Conservation (phyloP, 2,888 invertebrate genomes). For the Coremacera marginata region DNA sequence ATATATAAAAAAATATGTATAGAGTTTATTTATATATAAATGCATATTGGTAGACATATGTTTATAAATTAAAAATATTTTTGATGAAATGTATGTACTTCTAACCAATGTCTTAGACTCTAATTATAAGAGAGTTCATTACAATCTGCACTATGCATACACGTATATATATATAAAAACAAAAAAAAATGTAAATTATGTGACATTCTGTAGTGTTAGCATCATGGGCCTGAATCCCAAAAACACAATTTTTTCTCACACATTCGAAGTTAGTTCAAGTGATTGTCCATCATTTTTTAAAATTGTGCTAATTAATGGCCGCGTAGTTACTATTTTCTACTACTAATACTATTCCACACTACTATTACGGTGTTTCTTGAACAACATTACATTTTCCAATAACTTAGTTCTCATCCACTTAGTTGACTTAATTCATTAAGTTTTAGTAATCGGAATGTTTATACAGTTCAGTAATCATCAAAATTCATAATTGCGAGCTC, state of each 20-base stretch:
- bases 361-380: slow-evolving; percentile 26
- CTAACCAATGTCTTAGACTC: not conserved
- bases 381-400: slow-evolving; percentile 13
- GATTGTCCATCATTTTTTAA: too few species aligned
- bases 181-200: not conserved
- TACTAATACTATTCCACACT: too few species aligned
- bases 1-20: not conserved
- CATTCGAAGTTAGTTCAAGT: too few species aligned
- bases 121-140: too few species aligned
- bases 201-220: too few species aligned
- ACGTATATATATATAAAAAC: not conserved
- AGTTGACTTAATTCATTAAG: too few species aligned
- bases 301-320: too few species aligned
- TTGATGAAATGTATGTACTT: slow-evolving; percentile 31
- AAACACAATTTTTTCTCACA: not conserved
- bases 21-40: slow-evolving; percentile 22
- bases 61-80: slow-evolving; percentile 22
- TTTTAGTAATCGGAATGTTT: too few species aligned
- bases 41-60: not conserved
- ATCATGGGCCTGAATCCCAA: too few species aligned
- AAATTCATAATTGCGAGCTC: too few species aligned
- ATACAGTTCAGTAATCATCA: too few species aligned
- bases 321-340: not conserved
- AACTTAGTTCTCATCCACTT: too few species aligned
- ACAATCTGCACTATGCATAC: not conserved